Percentiles rank a stretch among this genome's conserved stretches.
Evolutionary conservation across 2,797 vertebrate species (phyloP).

Genomic region (Chelonia mydas): DNA sequence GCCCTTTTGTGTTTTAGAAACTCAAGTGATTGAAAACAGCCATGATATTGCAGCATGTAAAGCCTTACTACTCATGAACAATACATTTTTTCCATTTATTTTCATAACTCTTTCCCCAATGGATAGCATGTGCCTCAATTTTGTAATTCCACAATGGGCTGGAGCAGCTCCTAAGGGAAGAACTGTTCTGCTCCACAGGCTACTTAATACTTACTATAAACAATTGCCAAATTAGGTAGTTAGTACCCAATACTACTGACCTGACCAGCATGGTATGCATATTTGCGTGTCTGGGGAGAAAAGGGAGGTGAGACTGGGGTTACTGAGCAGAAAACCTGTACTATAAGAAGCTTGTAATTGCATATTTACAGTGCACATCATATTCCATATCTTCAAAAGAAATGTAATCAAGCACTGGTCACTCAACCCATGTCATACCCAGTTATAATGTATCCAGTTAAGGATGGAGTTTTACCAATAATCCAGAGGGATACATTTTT

Average conservation of each 20-base stretch:
- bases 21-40: conserved; percentile 69
- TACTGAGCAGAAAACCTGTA: neutral
- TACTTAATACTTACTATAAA: conserved; percentile 58
- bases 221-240: conserved; percentile 39
- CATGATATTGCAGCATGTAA: conserved; percentile 27
- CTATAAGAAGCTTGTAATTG: neutral
- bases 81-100: conserved; percentile 68
- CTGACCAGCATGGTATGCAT: neutral
- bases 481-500: neutral
- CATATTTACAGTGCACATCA: neutral
- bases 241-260: conserved; percentile 26
- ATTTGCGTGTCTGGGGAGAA: neutral
- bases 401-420: neutral
- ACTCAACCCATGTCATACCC: neutral
- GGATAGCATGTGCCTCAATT: conserved; percentile 63
- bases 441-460: neutral
- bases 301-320: neutral
- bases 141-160: conserved; percentile 61
- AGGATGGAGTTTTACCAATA: neutral
- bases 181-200: conserved; percentile 60
- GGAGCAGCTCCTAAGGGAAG: conserved; percentile 14
- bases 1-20: conserved; percentile 52
- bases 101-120: conserved; percentile 67
- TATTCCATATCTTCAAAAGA: neutral
- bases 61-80: conserved; percentile 4